Base-by-base conservation (phyloP, 1,140 invertebrate species). In the Orchestia grillus region DNA sequence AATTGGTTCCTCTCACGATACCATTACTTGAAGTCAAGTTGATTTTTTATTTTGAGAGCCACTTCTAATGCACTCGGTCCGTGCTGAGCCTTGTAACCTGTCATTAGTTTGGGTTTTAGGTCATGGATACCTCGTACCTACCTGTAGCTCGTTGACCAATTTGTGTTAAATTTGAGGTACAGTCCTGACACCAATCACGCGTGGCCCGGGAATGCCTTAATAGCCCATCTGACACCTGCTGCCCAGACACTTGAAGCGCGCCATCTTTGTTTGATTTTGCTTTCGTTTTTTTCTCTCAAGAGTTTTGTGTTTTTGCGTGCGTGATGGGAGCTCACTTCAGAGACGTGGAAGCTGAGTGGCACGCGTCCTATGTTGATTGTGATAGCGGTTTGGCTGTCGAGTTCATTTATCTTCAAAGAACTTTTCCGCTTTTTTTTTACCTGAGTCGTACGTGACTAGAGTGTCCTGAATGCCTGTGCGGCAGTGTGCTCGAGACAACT, bases 101-200 rank as follows among this genome's bases (percentile, higher is more conserved):
- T 77, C 62, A 77, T 77, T 77, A 77, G 62, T 36, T 77, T 77
- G 36, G 62, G 62, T 77, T 77, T 77, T 77, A 36, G 62, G 62
- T 77, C 62, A 77, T 36, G 62, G 62, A 77, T 77, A 36, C 62
- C 36, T 77, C 3, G 11, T 77, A 28, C 11, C 62, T 77, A 28
- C 11, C 62, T 77, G 62, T 77, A 15, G 62, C 62, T 77, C 62
- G 62, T 77, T 77, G 62, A 77, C 1, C 62, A 77, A 77, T 77
- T 77, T 77, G 62, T 77, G 62, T 77, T 15, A 77, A 77, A 28
- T 77, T 42, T 90, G 28, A 90, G 43, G 41, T 8, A 28, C 88
- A 42, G 88, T 41, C 88, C 88, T 90, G 88, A 90, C 88, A 90
- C 88, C 88, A 90, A 90, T 90, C 88, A 44, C 88, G 88, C 88